Evolutionary conservation across 2,888 invertebrate genomes (phyloP).

Genomic region (Stomorhina lunata): DNA sequence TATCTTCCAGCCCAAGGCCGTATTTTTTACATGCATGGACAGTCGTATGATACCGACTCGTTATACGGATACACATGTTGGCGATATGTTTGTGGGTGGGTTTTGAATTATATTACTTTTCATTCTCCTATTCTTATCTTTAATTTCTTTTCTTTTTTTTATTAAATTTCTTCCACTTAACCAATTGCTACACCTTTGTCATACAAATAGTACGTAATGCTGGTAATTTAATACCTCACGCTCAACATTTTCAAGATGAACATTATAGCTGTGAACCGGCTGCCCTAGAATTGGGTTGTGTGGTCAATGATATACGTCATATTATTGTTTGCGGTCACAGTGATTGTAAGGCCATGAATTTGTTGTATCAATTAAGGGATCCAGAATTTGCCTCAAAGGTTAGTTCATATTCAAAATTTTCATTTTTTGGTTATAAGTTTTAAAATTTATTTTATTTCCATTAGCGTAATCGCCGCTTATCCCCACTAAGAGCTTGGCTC

Average conservation of each 20-base stretch:
- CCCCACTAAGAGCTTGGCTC: slow-evolving; percentile 95
- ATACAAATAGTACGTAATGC: slow-evolving; percentile 92
- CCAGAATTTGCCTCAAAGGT: slow-evolving; percentile 87
- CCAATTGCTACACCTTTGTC: neutral
- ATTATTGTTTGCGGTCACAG: slow-evolving; percentile 98
- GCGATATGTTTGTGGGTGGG: slow-evolving; percentile 98
- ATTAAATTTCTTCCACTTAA: neutral
- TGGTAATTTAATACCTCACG: slow-evolving; percentile 96
- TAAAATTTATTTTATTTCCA: neutral
- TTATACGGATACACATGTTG: slow-evolving; percentile 96
- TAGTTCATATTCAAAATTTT: slow-evolving; percentile 68
- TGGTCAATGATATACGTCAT: slow-evolving; percentile 93
- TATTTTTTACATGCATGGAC: slow-evolving; percentile 99
- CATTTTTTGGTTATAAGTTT: neutral
- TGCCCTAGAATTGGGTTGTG: slow-evolving; percentile 95
- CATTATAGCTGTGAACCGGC: slow-evolving; percentile 97
- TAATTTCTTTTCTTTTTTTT: neutral
- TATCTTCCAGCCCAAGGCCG: slow-evolving; percentile 92
- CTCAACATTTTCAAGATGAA: slow-evolving; percentile 91
- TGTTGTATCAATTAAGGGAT: slow-evolving; percentile 90
- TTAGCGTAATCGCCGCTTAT: slow-evolving; percentile 87
- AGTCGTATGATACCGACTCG: slow-evolving; percentile 97
- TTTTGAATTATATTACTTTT: slow-evolving; percentile 63
- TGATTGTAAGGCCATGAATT: slow-evolving; percentile 98
- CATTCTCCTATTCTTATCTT: neutral